Conservation (phyloP, 2,113 vertebrate species). For the Mustela nigripes region DNA sequence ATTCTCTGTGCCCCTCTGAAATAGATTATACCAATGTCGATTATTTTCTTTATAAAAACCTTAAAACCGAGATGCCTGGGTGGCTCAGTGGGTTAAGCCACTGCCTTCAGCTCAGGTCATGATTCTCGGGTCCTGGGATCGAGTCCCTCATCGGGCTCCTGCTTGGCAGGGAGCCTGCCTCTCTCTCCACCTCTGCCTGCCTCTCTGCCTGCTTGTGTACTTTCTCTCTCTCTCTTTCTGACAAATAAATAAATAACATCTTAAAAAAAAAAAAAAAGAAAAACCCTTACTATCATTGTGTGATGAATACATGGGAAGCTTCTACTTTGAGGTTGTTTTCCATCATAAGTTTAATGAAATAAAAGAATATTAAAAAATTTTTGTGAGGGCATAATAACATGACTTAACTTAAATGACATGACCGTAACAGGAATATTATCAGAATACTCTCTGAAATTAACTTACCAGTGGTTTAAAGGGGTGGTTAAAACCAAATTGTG, state of each 20-base stretch:
- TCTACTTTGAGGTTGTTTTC: background rate
- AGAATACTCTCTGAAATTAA: background rate
- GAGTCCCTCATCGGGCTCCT: too few species aligned
- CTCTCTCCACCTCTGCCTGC: too few species aligned
- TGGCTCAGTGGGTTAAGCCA: too few species aligned
- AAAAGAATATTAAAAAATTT: background rate
- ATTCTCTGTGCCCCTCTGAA: background rate
- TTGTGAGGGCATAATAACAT: background rate
- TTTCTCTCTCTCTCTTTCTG: too few species aligned
- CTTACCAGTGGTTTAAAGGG: background rate
- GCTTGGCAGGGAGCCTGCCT: too few species aligned
- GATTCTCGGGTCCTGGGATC: too few species aligned
- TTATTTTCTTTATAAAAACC: background rate
- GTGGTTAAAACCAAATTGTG: background rate
- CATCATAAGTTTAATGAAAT: background rate
- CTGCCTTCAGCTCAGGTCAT: too few species aligned
- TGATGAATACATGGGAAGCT: background rate
- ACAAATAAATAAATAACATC: too few species aligned
- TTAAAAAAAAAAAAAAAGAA: too few species aligned
- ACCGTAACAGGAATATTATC: background rate
- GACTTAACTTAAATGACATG: background rate
- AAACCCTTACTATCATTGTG: background rate
- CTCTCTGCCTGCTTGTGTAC: too few species aligned
- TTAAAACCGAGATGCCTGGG: background rate
- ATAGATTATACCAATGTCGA: background rate